Base-by-base conservation (phyloP, 2,888 invertebrate species). In the Lithodes maja region DNA sequence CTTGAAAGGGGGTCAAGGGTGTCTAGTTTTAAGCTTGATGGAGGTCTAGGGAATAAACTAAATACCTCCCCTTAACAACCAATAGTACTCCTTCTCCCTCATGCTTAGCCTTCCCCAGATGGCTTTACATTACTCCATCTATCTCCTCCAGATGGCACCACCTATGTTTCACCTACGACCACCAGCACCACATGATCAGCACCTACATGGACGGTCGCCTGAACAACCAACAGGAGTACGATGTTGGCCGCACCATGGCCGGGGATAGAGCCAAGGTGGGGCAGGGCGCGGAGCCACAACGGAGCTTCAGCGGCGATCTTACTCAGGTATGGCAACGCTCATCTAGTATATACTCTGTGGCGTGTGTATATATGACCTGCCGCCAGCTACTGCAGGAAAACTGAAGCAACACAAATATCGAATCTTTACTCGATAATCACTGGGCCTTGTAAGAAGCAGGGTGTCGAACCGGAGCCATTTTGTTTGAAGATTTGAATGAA, bases 231-330 rank as follows among this genome's bases (percentile, higher is more conserved):
- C 75, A 86, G 49, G 61, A 84, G 12, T 90, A 90, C 17, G 86
- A 91, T 52, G 75, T 86, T 33, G 75, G 74, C 12, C 74, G 84
- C 15, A 33, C 85, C 9, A 53, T 91, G 50, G 83, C 61, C 49
- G 91, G 88, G 0, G 84, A 88, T 54, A 61, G 74, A 52, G 88
- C 86, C 15, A 53, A 33, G 50, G 68, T 91, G 54, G 91, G 90
- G 1, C 91, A 90, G 68, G 90, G 88, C 0, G 85, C 53, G 2
- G 83, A 54, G 2, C 7, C 85, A 1, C 17, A 71, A 2, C 55
- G 90, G 49, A 91, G 91, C 52, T 89, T 90, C 86, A 91, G 91
- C 55, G 91, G 91, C 9, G 88, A 90, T 15, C 79, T 91, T 2
- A 80, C 90, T 0, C 91, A 91, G 88, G 91, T 91, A 17, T 55